Base-by-base conservation (phyloP, 2,797 vertebrate species). In the Simalia tracyae region DNA sequence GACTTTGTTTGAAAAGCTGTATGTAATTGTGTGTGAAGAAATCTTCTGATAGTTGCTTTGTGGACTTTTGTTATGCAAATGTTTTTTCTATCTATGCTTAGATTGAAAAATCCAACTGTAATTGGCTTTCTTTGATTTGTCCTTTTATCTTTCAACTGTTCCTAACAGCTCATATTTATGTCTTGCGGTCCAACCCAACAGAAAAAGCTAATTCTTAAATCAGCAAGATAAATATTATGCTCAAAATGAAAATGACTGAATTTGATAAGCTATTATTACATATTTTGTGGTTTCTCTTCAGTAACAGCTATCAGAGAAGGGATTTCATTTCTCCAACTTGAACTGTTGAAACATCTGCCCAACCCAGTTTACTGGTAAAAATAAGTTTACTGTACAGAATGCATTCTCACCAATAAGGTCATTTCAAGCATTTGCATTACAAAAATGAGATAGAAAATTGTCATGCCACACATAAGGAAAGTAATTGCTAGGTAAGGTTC, bases 311-410 rank as follows among this genome's bases (percentile, higher is more conserved):
- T 9, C 5, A 87, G 19, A 86, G 36, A n/a, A 81, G 2, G 5
- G 89, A 84, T 0, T 0, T 54, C 6, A 84, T 84, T 6, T 63
- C 66, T 61, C 42, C 90, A 63, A 64, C 31, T 26, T 26, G 24
- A 26, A 84, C 5, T 9, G 12, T 36, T 84, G 10, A 64, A 57
- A 88, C 22, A 64, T 24, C 42, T 87, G 5, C 3, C n/a, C 50
- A 46, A 36, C 19, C 31, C 50, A 84, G 46, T 97, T 97, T 98
- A 98, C 97, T 98, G 96, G 96, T 95, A 97, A 97, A 92, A 97
- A 97, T 97, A 97, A 94, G 90, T 96, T 93, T 96, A 96, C 95
- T 97, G 89, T 95, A 95, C 95, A 96, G 92, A 97, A 96, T 94
- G 95, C 93, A 97, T 94, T 46, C 94, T 93, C 91, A 95, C 92